Base-by-base conservation (phyloP, 2,888 invertebrate species). In the Cryptus viduatorius region DNA sequence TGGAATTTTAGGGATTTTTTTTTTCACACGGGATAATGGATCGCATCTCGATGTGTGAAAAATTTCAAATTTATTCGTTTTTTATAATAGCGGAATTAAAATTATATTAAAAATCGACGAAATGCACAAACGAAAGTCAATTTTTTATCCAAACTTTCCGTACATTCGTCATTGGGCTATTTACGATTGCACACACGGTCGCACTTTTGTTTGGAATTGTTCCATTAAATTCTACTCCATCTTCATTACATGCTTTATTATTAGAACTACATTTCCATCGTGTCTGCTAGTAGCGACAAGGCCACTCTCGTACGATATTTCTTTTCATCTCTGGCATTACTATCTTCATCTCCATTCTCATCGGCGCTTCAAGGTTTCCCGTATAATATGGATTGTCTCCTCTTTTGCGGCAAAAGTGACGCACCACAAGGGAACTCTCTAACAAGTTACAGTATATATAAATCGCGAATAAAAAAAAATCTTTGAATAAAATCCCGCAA, bases 251-350 rank as follows among this genome's bases (percentile, higher is more conserved):
- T 4, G 46, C n/a, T 59, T 31, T 56, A 37, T 67, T 37, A 65
- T 16, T 46, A 46, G 64, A 79, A 65, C n/a, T 71, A 71, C 42
- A 76, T 71, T 76, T 69, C 64, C 53, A 24, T 31, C 19, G 56
- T 24, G 56, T 12, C 12, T 8, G 56, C 19, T 19, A 56, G 37
- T 8, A 56, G 56, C 56, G 56, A 69, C 79, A 65, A 79, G 79
- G 81, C 19, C 75, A 50, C 56, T 69, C 68, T 69, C 68, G 65
- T 50, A 48, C 81, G 75, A 64, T 69, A 53, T 81, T 75, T 76
- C 42, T 81, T 42, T 68, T 69, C 64, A 73, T 61, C 61, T 69
- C 75, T 42, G 69, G 12, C 50, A 48, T 75, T 68, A 37, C 12
- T 50, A 68, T 68, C 44, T 12, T 24, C 53, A 59, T 68, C 44